These are phyloP conservation scores for Crotalus tigris DNA, from an alignment of 2,113 vertebrate species.

Conservation along the genomic window DNA sequence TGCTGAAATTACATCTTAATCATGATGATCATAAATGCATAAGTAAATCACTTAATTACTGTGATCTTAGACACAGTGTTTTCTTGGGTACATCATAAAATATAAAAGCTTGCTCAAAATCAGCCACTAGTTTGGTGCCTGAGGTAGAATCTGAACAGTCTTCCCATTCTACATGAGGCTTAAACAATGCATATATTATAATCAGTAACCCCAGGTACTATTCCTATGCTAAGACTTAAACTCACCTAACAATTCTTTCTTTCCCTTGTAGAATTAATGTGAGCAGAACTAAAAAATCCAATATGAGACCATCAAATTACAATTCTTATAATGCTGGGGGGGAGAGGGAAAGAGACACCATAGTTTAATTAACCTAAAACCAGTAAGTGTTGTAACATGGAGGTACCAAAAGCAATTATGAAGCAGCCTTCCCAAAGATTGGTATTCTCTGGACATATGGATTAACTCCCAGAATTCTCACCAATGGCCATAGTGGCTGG, in stretches of 20 bases:
- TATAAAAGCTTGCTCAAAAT: not conserved
- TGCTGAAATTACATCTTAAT: not conserved
- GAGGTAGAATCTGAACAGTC: not conserved
- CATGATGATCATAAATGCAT: not conserved
- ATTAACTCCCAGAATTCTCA: not conserved
- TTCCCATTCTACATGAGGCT: no score
- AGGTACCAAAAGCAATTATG: conserved; percentile 21
- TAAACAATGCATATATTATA: not conserved
- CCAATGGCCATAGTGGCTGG: not conserved
- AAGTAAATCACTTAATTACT: not conserved
- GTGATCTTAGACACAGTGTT: not conserved
- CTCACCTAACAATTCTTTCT: not conserved
- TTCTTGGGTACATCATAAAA: not conserved
- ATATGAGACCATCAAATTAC: not conserved
- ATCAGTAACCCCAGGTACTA: not conserved
- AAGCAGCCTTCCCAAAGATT: no score
- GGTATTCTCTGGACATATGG: not conserved
- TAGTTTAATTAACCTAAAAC: not conserved
- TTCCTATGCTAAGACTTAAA: not conserved
- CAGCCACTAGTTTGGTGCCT: not conserved
- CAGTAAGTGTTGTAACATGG: conserved; percentile 21
- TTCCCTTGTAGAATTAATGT: not conserved
- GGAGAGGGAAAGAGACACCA: no score
- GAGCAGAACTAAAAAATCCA: conserved; percentile 5
- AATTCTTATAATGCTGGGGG: not conserved